A percentile compares a stretch with the other conserved stretches of the same genome.
Evolutionary conservation across 1,140 invertebrate species (phyloP).

Genomic region (Ceratina australensis): DNA sequence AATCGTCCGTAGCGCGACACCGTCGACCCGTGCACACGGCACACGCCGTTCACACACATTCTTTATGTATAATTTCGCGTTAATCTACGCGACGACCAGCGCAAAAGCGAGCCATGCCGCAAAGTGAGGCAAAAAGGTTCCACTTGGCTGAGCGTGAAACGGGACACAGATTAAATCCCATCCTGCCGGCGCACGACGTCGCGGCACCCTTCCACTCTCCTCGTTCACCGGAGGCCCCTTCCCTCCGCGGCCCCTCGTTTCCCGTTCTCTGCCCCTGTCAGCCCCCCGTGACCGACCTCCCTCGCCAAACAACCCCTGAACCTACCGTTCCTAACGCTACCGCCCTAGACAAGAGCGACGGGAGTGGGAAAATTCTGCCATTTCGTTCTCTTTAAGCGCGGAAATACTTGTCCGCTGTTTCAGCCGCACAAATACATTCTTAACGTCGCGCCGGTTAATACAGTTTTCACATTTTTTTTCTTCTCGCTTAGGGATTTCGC

Average conservation of each 20-base stretch:
- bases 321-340: constrained; percentile 40
- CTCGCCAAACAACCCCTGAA: constrained; percentile 65
- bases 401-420: constrained; percentile 54
- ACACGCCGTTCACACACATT: constrained; percentile 68
- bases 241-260: constrained; percentile 23
- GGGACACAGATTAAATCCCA: constrained; percentile 80
- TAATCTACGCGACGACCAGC: constrained; percentile 78
- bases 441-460: constrained; percentile 18
- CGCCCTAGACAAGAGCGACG: constrained; percentile 39
- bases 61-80: constrained; percentile 80
- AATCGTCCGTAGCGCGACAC: constrained; percentile 56
- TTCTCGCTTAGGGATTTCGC: neutral
- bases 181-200: constrained; percentile 71
- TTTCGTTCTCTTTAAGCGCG: constrained; percentile 54
- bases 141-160: constrained; percentile 80
- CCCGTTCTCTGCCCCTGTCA: constrained; percentile 27
- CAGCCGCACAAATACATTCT: constrained; percentile 43
- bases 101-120: constrained; percentile 78
- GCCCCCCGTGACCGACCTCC: constrained; percentile 48
- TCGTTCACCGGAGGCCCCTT: constrained; percentile 24
- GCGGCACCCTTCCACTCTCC: constrained; percentile 60
- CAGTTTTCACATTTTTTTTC: neutral
- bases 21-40: constrained; percentile 60
- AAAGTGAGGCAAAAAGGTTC: constrained; percentile 80
- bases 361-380: constrained; percentile 43